Evolutionary conservation across 2,888 invertebrate genomes (phyloP).

Genomic region (Hanleya hanleyi): DNA sequence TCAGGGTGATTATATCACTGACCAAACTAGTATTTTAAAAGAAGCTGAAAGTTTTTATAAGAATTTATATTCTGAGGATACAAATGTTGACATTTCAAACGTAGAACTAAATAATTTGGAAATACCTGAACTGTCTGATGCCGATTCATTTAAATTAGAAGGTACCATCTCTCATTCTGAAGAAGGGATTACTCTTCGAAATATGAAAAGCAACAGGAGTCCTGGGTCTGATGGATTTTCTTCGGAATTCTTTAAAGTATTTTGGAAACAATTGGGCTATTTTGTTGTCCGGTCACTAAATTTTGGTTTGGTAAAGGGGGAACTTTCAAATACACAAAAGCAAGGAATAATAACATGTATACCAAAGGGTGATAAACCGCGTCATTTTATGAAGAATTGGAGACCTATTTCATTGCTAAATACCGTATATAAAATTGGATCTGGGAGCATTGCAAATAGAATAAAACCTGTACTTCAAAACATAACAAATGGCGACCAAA

Average conservation of each 20-base stretch:
- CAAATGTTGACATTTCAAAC: too few species aligned
- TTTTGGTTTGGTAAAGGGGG: constrained; percentile 5
- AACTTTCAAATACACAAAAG: constrained; percentile 8
- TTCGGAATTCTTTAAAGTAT: constrained; percentile 14
- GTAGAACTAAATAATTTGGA: too few species aligned
- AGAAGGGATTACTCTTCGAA: too few species aligned
- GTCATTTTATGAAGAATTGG: constrained; percentile 14
- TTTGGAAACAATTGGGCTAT: too few species aligned
- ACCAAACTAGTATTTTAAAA: constrained; percentile 6
- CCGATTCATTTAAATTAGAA: too few species aligned
- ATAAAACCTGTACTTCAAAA: not conserved
- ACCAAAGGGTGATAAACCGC: constrained; percentile 17
- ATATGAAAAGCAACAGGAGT: too few species aligned
- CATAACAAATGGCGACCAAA: not conserved
- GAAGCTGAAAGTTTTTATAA: constrained; percentile 13
- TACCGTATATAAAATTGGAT: too few species aligned
- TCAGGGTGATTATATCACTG: not conserved
- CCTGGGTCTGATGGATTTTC: constrained; percentile 12
- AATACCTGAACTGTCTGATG: too few species aligned
- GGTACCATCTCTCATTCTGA: too few species aligned
- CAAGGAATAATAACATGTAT: constrained; percentile 5
- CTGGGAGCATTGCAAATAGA: too few species aligned
- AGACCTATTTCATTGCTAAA: constrained; percentile 15
- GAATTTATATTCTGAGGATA: constrained; percentile 5
- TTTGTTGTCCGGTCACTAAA: constrained; percentile 9